Evolutionary conservation across 53 echinoderm and acorn worm species (phyloP).

Genomic region (Apostichopus leukothele): DNA sequence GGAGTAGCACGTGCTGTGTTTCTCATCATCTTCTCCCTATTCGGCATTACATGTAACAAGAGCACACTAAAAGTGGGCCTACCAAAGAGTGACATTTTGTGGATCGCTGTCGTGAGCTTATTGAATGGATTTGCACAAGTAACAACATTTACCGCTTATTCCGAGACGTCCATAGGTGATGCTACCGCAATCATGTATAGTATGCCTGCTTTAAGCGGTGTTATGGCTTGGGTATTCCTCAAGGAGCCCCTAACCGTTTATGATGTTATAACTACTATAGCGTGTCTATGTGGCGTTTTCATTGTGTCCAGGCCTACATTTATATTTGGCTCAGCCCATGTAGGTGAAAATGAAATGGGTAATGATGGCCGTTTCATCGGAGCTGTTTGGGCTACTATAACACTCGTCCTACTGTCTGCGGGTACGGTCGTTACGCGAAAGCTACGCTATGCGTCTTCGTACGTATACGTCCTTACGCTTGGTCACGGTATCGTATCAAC

Average conservation of each 20-base stretch:
- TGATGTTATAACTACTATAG: neutral
- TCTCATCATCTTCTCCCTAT: neutral
- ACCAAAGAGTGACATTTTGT: neutral
- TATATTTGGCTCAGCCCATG: neutral
- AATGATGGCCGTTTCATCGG: neutral
- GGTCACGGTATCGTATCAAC: neutral
- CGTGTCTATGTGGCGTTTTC: neutral
- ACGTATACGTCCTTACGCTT: neutral
- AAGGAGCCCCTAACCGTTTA: neutral
- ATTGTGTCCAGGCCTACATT: neutral
- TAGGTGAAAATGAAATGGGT: neutral
- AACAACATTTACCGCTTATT: too few species aligned
- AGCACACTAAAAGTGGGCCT: neutral
- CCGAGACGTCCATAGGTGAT: too few species aligned
- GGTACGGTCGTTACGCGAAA: neutral
- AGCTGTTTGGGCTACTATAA: slow-evolving; percentile 1
- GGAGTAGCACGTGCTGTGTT: neutral
- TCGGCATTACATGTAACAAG: neutral
- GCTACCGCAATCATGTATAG: too few species aligned
- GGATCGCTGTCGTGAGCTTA: too few species aligned
- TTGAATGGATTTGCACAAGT: too few species aligned
- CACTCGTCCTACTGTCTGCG: neutral
- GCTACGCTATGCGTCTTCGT: neutral
- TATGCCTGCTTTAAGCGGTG: neutral
- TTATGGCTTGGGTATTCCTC: neutral